Conservation (phyloP, 2,113 vertebrate genomes). For the Ancistrus triradiatus region DNA sequence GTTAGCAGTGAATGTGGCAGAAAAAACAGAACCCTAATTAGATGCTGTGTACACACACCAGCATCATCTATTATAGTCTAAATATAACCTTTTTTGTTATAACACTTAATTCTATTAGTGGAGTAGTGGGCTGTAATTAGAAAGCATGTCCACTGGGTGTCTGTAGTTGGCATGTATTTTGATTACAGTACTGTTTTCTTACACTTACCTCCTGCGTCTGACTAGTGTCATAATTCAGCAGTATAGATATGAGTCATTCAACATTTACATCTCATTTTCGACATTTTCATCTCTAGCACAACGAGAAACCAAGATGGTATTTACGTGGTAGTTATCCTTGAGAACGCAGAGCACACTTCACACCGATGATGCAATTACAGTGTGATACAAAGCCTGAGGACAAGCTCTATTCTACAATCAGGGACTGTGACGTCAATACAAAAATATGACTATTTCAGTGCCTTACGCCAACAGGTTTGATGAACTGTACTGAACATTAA, state of each 20-base stretch:
- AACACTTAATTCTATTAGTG: too few species aligned
- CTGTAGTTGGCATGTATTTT: conserved; percentile 38
- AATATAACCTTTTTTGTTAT: too few species aligned
- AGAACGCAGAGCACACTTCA: conserved; percentile 63
- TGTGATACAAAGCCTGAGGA: conserved; percentile 52
- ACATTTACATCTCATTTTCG: conserved; percentile 20
- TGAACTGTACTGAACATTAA: too few species aligned
- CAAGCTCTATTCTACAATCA: background rate
- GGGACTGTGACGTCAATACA: background rate
- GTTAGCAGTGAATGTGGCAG: too few species aligned
- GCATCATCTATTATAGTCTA: too few species aligned
- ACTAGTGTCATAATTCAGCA: conserved; percentile 16
- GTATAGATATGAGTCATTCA: conserved; percentile 31
- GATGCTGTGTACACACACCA: too few species aligned
- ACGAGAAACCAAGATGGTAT: conserved; percentile 25
- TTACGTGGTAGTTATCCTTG: conserved; percentile 35
- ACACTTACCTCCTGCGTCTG: background rate
- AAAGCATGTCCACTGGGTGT: conserved; percentile 55
- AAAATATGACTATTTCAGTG: background rate
- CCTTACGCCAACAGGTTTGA: background rate
- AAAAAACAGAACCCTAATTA: too few species aligned
- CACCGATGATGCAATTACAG: conserved; percentile 64
- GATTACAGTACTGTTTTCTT: too few species aligned
- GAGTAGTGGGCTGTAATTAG: too few species aligned
- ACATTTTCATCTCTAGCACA: conserved; percentile 29